A percentile compares a stretch with the other conserved stretches of the same genome.
Conservation (phyloP, 1,140 invertebrate genomes). For the Carcinoscorpius rotundicauda region DNA sequence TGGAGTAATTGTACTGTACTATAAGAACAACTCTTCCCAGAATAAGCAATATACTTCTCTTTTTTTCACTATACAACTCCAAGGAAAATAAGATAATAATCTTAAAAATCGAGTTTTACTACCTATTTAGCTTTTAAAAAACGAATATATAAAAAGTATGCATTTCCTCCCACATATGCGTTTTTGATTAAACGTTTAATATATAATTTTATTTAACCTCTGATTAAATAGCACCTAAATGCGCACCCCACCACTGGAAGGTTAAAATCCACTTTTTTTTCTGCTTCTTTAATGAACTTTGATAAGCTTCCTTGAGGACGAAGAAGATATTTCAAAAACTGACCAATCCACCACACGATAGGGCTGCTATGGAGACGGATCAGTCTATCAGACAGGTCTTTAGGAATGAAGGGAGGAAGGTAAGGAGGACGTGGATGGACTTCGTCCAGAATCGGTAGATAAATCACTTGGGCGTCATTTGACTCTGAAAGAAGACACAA, state of each 20-base stretch:
- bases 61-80: no score
- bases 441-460: conserved; percentile 87
- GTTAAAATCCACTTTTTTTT: not conserved
- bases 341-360: conserved; percentile 93
- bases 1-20: no score
- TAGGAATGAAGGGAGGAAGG: conserved; percentile 84
- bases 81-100: no score
- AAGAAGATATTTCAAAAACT: conserved; percentile 82
- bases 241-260: conserved; percentile 20
- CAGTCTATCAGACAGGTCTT: conserved; percentile 26
- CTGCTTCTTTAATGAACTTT: conserved; percentile 17
- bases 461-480: conserved; percentile 43
- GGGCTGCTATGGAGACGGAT: conserved; percentile 81
- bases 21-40: no score
- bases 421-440: conserved; percentile 71
- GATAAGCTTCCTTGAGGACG: conserved; percentile 57
- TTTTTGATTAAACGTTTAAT: no score
- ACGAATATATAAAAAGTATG: no score
- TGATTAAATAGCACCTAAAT: no score
- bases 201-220: no score
- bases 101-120: no score
- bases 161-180: no score
- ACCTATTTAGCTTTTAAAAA: no score
- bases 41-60: no score
- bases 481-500: conserved; percentile 31